These are phyloP conservation scores for Dasyurus viverrinus DNA, from an alignment of 2,113 vertebrate genomes.

Conservation along the genomic window DNA sequence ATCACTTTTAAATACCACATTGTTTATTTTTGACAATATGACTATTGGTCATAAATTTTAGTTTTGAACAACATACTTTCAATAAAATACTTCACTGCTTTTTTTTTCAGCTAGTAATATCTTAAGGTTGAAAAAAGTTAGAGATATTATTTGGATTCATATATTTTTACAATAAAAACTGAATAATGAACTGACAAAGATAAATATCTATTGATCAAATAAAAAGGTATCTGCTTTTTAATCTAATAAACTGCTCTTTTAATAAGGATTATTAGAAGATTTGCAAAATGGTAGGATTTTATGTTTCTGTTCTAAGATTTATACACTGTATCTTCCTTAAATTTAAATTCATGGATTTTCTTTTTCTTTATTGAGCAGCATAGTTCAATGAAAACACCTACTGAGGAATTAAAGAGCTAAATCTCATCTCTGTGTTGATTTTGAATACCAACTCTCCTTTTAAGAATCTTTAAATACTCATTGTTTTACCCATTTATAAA, in stretches of 20 bases:
- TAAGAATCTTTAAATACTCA: neutral
- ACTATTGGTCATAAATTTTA: neutral
- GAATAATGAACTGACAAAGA: neutral
- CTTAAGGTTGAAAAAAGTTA: neutral
- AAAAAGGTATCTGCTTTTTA: neutral
- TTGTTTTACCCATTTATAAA: neutral
- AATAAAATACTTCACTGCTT: neutral
- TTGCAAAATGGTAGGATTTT: neutral
- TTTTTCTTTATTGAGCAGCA: slow-evolving; percentile 11
- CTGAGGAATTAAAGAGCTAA: neutral
- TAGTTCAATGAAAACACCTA: neutral
- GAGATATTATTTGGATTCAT: neutral
- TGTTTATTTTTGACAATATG: slow-evolving; percentile 55
- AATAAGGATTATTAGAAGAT: slow-evolving; percentile 25
- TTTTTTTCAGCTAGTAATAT: slow-evolving; percentile 9
- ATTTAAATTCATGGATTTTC: neutral
- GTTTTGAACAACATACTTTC: slow-evolving; percentile 15
- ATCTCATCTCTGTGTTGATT: neutral
- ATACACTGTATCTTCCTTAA: neutral
- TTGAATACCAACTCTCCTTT: neutral
- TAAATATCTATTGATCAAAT: neutral
- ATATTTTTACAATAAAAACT: neutral
- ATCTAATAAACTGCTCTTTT: neutral
- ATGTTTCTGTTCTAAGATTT: slow-evolving; percentile 32
- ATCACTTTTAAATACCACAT: slow-evolving; percentile 39